A percentile compares a stretch with the other conserved stretches of the same genome.
phyloP scores from a whole-genome alignment of 1,140 invertebrate genomes.

The Diorhabda carinulata region DNA sequence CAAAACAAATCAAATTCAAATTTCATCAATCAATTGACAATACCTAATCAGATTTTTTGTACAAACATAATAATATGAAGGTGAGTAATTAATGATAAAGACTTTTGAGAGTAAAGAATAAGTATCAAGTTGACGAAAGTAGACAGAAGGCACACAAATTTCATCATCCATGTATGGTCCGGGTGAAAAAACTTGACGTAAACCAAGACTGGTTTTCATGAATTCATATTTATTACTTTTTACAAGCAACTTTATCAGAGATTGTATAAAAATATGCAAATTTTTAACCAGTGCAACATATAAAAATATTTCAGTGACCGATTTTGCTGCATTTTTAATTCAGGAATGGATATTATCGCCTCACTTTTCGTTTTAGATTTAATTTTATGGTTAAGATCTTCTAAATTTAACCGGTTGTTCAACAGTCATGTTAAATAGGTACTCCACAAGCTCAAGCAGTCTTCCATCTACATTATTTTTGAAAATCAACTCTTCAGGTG shows the following conservation, averaged over 20 bases:
- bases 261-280: constrained; percentile 18
- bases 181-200: constrained; percentile 14
- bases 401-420: not conserved
- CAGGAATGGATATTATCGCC: constrained; percentile 10
- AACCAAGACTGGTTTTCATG: constrained; percentile 14
- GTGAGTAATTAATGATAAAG: not conserved
- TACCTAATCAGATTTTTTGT: too few relatives aligned
- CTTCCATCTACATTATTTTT: not conserved
- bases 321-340: constrained; percentile 17
- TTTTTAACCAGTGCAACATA: constrained; percentile 14
- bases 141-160: constrained; percentile 7
- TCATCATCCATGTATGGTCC: constrained; percentile 1
- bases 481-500: not conserved
- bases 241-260: constrained; percentile 16
- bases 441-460: not conserved
- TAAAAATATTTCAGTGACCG: constrained; percentile 15
- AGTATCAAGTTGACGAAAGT: not conserved
- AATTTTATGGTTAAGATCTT: constrained; percentile 8
- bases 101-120: not conserved
- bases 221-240: constrained; percentile 17
- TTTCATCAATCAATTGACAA: too few relatives aligned
- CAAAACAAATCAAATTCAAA: too few relatives aligned
- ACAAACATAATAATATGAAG: too few relatives aligned
- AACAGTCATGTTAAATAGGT: not conserved
- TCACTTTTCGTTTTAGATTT: constrained; percentile 13